Evolutionary conservation across 2,888 invertebrate species (phyloP), one percentile per base, ranked within the genome.

Genomic region (Gerris lacustris): DNA sequence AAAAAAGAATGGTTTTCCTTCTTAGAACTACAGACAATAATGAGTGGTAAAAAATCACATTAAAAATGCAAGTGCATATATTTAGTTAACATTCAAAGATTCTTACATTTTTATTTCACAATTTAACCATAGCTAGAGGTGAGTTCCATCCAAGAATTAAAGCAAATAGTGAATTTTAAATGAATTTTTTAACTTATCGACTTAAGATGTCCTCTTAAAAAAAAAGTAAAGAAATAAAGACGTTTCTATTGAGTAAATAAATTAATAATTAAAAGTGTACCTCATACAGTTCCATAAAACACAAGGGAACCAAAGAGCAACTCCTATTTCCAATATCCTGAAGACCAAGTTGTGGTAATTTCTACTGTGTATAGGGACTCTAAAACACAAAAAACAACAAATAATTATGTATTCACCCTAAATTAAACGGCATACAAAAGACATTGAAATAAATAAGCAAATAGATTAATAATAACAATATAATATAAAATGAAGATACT

Each of bases 211-310:
- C 31, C 31, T 31, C 31, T 31, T 31, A 2, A 31, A 31, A 31
- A 31, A 31, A 31, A 2, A 1, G 31, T 2, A 1, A 31, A 2
- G 31, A 31, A 31, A 31, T 31, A 2, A 31, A 31, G 31, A 31
- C 31, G 31, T 31, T 31, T 31, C 2, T 31, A 31, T 31, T 31
- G 31, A 31, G 31, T 31, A 31, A 31, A 31, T 31, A 31, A 55
- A 55, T 6, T n/a, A 43, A 66, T 9, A 63, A 9, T 18, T 64
- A n/a, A 31, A 64, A 64, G 68, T 72, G 75, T 76, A 83, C 80
- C 91, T 91, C 87, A 94, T 93, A 76, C 92, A 94, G 83, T 96
- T 96, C 96, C 96, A 96, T 76, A 96, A 84, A 69, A 94, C 94
- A 80, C 95, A 95, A 47, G 95, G 94, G 82, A 95, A 96, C 95